A percentile compares a stretch with the other conserved stretches of the same genome.
phyloP scores from a whole-genome alignment of 35 echinoderm and acorn worm genomes.

The Patiria miniata region DNA sequence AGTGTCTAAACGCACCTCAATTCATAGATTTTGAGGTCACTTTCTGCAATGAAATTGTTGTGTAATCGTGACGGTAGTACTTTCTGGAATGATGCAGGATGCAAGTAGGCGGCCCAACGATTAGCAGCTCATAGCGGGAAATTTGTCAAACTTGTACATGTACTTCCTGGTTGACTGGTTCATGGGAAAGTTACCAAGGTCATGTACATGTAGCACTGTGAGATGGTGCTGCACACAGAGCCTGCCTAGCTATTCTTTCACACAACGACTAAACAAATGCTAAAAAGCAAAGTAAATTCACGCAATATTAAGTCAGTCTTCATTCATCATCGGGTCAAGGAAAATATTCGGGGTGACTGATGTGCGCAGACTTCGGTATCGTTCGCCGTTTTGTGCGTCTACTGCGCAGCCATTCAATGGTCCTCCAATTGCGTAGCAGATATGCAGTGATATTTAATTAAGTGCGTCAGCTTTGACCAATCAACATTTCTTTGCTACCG shows the following conservation, averaged over 20 bases:
- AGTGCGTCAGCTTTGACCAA: not conserved
- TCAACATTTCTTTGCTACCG: not conserved
- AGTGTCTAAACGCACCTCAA: not conserved
- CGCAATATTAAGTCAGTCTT: not conserved
- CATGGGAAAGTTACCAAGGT: not conserved
- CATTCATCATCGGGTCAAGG: not conserved
- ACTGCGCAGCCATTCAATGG: not conserved
- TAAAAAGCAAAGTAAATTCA: too few relatives aligned
- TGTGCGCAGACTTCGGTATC: not conserved
- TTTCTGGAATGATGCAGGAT: slow-evolving; percentile 16
- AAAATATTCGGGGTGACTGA: not conserved
- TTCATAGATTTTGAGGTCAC: not conserved
- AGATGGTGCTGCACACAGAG: not conserved
- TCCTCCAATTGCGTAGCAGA: not conserved
- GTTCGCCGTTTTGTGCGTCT: not conserved
- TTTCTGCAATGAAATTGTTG: not conserved
- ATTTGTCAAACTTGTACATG: not conserved
- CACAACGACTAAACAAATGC: not conserved
- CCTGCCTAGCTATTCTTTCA: not conserved
- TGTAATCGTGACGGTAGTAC: not conserved
- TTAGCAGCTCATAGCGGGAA: not conserved
- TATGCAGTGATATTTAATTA: not conserved
- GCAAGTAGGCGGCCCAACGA: not conserved
- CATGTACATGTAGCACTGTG: too few relatives aligned
- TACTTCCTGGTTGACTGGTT: slow-evolving; percentile 7